phyloP scores from a whole-genome alignment of 1,140 invertebrate genomes.

The Sitobion miscanthi region DNA sequence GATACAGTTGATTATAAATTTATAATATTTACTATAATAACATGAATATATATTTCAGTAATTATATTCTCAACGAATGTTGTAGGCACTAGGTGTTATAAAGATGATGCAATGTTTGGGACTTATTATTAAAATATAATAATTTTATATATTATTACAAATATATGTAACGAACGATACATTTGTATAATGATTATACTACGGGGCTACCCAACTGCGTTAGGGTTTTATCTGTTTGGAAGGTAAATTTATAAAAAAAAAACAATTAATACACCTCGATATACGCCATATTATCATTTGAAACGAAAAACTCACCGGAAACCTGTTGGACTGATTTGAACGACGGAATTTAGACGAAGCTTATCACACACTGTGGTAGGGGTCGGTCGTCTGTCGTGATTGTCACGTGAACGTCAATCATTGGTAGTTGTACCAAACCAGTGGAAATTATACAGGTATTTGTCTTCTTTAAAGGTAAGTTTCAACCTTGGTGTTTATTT shows the following conservation, averaged over 20 bases:
- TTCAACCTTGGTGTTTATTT: background rate
- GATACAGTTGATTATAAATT: background rate
- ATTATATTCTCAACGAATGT: too few species aligned
- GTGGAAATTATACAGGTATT: background rate
- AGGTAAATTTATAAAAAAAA: too few species aligned
- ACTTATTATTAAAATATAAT: too few species aligned
- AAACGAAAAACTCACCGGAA: constrained; percentile 45
- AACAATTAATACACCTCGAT: background rate
- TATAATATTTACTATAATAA: background rate
- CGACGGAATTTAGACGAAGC: background rate
- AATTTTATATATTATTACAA: too few species aligned
- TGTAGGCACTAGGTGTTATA: too few species aligned
- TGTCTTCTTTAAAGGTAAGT: background rate
- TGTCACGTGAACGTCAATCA: background rate
- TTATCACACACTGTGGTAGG: background rate
- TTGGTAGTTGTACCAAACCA: background rate
- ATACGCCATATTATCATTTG: background rate
- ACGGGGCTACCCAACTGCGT: background rate
- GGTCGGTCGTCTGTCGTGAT: background rate
- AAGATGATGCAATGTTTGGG: too few species aligned
- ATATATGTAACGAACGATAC: background rate
- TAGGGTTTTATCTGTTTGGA: background rate
- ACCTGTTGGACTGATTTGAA: constrained; percentile 47
- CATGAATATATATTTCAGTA: too few species aligned
- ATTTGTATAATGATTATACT: background rate